A percentile compares a stretch with the other conserved stretches of the same genome.
Conservation (phyloP, 1,140 invertebrate genomes). For the Physella acuta region DNA sequence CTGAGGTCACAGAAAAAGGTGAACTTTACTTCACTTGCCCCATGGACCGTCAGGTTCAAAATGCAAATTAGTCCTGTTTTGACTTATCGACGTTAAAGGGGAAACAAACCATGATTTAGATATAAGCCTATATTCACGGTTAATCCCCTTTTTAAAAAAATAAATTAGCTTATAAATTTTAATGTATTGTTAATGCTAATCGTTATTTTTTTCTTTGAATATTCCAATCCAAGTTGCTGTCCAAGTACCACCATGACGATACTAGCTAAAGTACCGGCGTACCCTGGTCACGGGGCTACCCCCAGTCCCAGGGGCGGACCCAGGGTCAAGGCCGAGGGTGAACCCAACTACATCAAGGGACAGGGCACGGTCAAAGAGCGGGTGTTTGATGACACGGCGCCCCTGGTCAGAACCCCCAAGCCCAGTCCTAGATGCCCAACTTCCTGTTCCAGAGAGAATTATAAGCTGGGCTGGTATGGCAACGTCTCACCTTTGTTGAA, state of each 20-base stretch:
- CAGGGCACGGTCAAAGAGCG: constrained; percentile 35
- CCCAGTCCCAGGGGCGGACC: constrained; percentile 32
- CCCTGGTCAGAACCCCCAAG: constrained; percentile 27
- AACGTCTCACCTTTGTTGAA: constrained; percentile 39
- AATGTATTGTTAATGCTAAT: background rate
- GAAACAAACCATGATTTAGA: no score
- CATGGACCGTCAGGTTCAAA: no score
- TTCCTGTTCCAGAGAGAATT: constrained; percentile 34
- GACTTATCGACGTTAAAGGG: no score
- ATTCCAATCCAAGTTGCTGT: background rate
- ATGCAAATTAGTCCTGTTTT: no score
- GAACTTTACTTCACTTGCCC: no score
- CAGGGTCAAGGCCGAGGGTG: constrained; percentile 42
- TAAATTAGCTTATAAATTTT: no score
- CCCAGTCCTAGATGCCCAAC: constrained; percentile 44
- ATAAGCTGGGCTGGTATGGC: constrained; percentile 38
- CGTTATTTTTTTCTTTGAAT: background rate
- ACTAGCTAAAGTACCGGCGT: constrained; percentile 6
- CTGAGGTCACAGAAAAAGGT: no score
- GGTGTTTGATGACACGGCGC: constrained; percentile 19
- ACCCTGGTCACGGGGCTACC: constrained; percentile 1
- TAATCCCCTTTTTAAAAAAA: no score
- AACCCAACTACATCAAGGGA: constrained; percentile 34
- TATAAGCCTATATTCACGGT: no score
- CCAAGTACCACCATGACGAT: background rate